Percentiles rank a stretch among this genome's conserved stretches.
Conservation (phyloP, 1,140 invertebrate species). For the Drosophila novamexicana region DNA sequence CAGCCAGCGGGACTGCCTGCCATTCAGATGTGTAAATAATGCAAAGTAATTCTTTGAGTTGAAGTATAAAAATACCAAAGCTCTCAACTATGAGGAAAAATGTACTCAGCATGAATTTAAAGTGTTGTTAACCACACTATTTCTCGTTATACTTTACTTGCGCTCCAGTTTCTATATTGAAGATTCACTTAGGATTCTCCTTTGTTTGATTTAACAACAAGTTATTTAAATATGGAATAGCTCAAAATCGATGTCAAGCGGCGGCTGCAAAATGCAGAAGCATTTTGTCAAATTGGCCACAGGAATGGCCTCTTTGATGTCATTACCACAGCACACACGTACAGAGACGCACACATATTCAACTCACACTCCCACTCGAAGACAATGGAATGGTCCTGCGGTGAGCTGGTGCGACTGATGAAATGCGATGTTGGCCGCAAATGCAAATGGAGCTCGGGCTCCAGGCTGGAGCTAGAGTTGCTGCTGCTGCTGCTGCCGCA, state of each 20-base stretch:
- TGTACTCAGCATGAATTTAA: neutral
- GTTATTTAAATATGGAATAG: neutral
- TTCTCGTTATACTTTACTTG: neutral
- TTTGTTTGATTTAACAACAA: constrained; percentile 13
- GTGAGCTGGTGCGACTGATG: constrained; percentile 14
- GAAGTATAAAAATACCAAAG: neutral
- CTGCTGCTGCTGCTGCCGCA: constrained; percentile 17
- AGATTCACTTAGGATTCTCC: neutral
- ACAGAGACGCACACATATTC: constrained; percentile 1
- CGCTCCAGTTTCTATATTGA: neutral
- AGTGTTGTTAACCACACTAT: constrained; percentile 11
- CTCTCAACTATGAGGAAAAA: neutral
- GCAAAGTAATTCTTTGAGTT: neutral
- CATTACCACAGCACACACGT: constrained; percentile 28
- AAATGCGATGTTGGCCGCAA: constrained; percentile 18
- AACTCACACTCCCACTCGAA: neutral
- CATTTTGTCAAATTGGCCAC: constrained; percentile 43
- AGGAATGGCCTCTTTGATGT: constrained; percentile 45
- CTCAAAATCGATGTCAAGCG: constrained; percentile 20
- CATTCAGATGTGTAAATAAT: neutral
- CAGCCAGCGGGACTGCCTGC: no score
- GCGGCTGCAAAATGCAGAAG: constrained; percentile 11
- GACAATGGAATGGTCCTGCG: constrained; percentile 12
- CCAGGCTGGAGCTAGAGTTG: neutral
- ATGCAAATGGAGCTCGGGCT: constrained; percentile 17